Base-by-base conservation (phyloP, 2,113 vertebrate species). In the Leptobrachium ailaonicum region DNA sequence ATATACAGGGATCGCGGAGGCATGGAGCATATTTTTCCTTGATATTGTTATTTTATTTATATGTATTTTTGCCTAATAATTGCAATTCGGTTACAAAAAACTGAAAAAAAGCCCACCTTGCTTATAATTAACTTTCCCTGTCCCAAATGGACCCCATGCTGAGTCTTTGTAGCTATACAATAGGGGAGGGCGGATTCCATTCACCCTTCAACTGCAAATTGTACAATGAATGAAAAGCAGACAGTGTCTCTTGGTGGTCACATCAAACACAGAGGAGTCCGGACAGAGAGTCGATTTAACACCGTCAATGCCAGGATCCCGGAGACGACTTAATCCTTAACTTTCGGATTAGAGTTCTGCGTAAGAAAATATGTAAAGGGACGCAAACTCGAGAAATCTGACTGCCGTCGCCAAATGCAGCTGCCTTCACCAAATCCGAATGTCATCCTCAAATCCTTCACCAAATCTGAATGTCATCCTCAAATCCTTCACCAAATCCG, bases 141-240 rank as follows among this genome's bases (percentile, higher is more conserved):
- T 14, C 4, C 77, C 14, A 54, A 45, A 43, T 42, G 62, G 68
- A 70, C 68, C 77, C n/a, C 77, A 62, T 64, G 56, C 13, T 11
- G 13, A 53, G 69, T 20, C 41, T 72, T 64, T 79, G 69, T 66
- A 20, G 43, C 50, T 64, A 41, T 66, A 13, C 50, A 64, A 66
- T 41, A 58, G 77, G 70, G 68, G 13, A 58, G 77, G 70, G 68
- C 32, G 45, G 60, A 45, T 13, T 53, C 54, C 50, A 40, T 20
- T 66, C 42, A 66, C 70, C 70, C 71, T 73, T 79, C 70, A 72
- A 54, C 60, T 73, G 13, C 69, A 20, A 64, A 66, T 1, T 66
- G 45, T n/a, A 56, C 75, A 63, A 76, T 68, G 50, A 2, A 40
- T 32, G 9, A 64, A 64, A 64, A 32, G 14, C 2, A 13, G 14